phyloP scores from a whole-genome alignment of 2,113 vertebrate species.

The Hypocryptadius cinnamomeus region DNA sequence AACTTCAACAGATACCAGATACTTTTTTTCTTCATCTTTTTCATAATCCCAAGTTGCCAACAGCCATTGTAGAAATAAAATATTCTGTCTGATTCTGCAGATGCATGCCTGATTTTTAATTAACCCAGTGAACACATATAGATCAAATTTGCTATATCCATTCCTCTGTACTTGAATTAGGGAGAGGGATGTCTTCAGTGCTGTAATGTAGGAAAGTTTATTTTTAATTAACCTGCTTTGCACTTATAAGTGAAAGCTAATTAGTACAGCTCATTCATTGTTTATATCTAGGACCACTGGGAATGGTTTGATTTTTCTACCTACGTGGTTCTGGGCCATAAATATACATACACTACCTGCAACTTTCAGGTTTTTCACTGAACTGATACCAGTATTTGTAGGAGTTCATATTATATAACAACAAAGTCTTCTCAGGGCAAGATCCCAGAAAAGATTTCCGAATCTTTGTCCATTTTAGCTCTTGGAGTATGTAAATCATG shows the following conservation, averaged over 20 bases:
- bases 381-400: background rate
- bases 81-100: background rate
- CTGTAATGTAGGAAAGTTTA: constrained; percentile 3
- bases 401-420: background rate
- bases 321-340: background rate
- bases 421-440: background rate
- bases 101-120: constrained; percentile 31
- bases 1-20: background rate
- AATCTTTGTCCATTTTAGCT: background rate
- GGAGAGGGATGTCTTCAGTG: background rate
- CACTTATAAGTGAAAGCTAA: constrained; percentile 15
- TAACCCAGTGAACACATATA: background rate
- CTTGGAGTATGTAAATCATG: background rate
- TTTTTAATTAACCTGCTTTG: constrained; percentile 59
- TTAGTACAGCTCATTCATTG: background rate
- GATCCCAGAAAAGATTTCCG: background rate
- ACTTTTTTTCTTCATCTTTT: background rate
- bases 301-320: background rate
- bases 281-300: background rate
- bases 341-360: background rate
- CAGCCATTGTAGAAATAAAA: constrained; percentile 18
- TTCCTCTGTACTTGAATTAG: constrained; percentile 36
- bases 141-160: constrained; percentile 30
- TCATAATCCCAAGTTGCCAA: background rate
- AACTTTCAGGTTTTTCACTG: background rate